Conservation (phyloP, 1,140 invertebrate genomes). For the Tetragnatha versicolor region DNA sequence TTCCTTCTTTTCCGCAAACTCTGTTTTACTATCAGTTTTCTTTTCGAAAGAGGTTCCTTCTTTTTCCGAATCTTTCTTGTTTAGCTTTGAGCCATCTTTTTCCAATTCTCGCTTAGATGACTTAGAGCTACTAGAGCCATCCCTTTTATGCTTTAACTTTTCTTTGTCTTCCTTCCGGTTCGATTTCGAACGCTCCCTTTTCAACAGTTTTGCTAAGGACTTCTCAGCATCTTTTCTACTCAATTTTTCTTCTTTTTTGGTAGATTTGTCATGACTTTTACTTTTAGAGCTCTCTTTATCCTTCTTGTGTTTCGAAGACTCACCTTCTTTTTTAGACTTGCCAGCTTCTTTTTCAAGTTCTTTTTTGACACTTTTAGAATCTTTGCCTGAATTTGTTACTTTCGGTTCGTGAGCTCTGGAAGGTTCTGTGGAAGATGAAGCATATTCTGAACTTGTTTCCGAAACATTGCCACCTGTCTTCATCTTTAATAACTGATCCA, state of each 20-base stretch:
- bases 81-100: slow-evolving; percentile 46
- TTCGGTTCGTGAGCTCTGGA: neutral
- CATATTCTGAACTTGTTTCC: neutral
- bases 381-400: neutral
- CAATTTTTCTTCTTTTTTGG: slow-evolving; percentile 19
- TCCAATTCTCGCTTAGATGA: slow-evolving; percentile 50
- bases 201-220: slow-evolving; percentile 44
- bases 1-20: slow-evolving; percentile 46
- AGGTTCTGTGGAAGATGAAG: neutral
- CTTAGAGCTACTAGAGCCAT: slow-evolving; percentile 48
- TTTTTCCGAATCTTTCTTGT: slow-evolving; percentile 29
- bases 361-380: slow-evolving; percentile 3
- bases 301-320: slow-evolving; percentile 44
- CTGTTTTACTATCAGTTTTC: neutral
- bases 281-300: slow-evolving; percentile 30
- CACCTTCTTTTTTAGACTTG: slow-evolving; percentile 36
- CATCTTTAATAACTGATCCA: slow-evolving; percentile 28
- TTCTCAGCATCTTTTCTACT: slow-evolving; percentile 47
- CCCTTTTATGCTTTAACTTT: slow-evolving; percentile 33
- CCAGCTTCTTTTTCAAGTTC: slow-evolving; percentile 22
- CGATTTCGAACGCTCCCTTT: slow-evolving; percentile 25
- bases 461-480: neutral
- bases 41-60: neutral
- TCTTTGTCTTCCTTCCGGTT: slow-evolving; percentile 30
- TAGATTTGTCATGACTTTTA: slow-evolving; percentile 35